Evolutionary conservation across 2,113 vertebrate genomes (phyloP).

Genomic region (Daphoenositta chrysoptera): DNA sequence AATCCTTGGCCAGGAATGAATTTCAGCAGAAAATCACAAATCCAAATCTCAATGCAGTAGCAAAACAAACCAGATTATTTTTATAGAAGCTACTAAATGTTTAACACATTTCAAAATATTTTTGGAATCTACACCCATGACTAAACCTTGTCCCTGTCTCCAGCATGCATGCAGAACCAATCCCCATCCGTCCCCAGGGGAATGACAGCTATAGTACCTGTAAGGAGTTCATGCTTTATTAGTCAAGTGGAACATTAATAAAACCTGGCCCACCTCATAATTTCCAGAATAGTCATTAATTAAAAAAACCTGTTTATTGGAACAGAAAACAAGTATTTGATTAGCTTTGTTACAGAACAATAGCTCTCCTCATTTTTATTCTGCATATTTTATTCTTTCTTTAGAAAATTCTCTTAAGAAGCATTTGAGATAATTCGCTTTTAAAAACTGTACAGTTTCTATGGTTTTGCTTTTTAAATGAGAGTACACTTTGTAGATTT

Average conservation of each 20-base stretch:
- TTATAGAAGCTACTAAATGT: background rate
- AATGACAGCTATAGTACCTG: conserved; percentile 13
- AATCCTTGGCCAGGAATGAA: background rate
- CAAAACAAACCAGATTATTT: conserved; percentile 23
- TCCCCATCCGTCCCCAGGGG: background rate
- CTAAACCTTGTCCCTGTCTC: conserved; percentile 20
- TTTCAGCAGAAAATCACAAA: conserved; percentile 2
- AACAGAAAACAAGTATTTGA: conserved; percentile 69
- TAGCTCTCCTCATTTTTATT: conserved; percentile 50
- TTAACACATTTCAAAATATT: conserved; percentile 36
- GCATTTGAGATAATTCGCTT: conserved; percentile 18
- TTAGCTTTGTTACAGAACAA: conserved; percentile 68
- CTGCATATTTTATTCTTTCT: conserved; percentile 40
- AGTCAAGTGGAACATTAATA: conserved; percentile 69
- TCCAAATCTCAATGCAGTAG: background rate
- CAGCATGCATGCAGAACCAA: background rate
- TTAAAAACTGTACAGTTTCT: conserved; percentile 46
- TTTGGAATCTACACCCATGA: background rate
- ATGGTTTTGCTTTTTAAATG: conserved; percentile 37
- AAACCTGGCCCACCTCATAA: conserved; percentile 51
- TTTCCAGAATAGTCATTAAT: conserved; percentile 64
- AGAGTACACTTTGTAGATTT: background rate
- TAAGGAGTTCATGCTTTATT: conserved; percentile 67
- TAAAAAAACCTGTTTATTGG: conserved; percentile 56
- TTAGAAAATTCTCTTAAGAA: conserved; percentile 41